Conservation (phyloP, 2,797 vertebrate species). For the Pipistrellus nathusii region DNA sequence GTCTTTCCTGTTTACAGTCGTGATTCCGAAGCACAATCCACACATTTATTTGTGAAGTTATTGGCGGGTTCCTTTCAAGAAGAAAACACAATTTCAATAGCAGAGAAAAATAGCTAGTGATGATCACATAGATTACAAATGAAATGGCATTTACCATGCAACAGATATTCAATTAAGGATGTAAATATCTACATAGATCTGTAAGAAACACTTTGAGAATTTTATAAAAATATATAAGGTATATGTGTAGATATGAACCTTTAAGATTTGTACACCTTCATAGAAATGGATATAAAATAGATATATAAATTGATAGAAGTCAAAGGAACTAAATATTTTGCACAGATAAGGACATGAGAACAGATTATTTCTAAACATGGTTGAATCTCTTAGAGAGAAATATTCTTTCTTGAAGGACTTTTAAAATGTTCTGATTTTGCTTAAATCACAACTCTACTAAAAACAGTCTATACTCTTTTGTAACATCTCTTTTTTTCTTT, state of each 20-base stretch:
- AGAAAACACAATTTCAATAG: slow-evolving; percentile 33
- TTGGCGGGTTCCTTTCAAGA: slow-evolving; percentile 31
- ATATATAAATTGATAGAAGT: background rate
- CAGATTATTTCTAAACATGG: slow-evolving; percentile 40
- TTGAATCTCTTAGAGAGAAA: background rate
- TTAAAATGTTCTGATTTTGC: background rate
- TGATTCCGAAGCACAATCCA: slow-evolving; percentile 54
- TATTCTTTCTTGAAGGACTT: slow-evolving; percentile 20
- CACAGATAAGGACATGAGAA: slow-evolving; percentile 8
- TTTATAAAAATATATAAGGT: slow-evolving; percentile 34
- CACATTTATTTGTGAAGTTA: slow-evolving; percentile 65
- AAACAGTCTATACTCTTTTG: background rate
- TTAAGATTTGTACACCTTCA: background rate
- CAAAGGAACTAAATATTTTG: slow-evolving; percentile 49
- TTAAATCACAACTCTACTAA: background rate
- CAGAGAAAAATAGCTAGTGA: background rate
- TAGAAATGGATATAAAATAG: background rate
- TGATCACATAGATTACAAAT: background rate
- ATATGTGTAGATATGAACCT: too few relatives aligned
- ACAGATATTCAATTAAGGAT: background rate
- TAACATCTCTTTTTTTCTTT: slow-evolving; percentile 12
- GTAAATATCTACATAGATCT: background rate
- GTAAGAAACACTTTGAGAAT: background rate
- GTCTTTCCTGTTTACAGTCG: slow-evolving; percentile 66
- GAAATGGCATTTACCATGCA: background rate